Conservation (phyloP, 1,140 invertebrate species). For the Acyrthosiphon pisum region DNA sequence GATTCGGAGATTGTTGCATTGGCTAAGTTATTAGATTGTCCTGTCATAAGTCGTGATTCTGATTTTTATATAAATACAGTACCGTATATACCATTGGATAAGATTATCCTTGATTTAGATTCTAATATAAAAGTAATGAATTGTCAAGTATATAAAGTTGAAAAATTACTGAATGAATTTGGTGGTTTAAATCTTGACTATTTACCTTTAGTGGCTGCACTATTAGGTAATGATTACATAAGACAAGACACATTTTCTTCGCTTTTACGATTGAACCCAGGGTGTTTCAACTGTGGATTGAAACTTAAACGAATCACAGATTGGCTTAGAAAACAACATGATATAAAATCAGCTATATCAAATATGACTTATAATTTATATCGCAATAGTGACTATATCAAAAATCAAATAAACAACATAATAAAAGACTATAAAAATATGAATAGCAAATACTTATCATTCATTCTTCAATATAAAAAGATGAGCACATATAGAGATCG, state of each 20-base stretch:
- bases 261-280: constrained; percentile 71
- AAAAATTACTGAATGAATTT: constrained; percentile 73
- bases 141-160: constrained; percentile 76
- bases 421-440: constrained; percentile 59
- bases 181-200: constrained; percentile 63
- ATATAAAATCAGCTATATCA: constrained; percentile 71
- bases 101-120: constrained; percentile 65
- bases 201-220: constrained; percentile 75
- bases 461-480: constrained; percentile 52
- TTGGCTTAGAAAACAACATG: constrained; percentile 77
- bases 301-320: constrained; percentile 73
- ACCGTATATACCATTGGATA: constrained; percentile 79
- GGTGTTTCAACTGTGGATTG: constrained; percentile 68
- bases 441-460: constrained; percentile 53
- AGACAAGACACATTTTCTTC: constrained; percentile 75
- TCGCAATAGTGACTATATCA: neutral
- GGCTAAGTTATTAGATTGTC: constrained; percentile 75
- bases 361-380: constrained; percentile 63
- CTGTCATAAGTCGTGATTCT: constrained; percentile 87
- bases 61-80: constrained; percentile 90
- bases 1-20: constrained; percentile 83
- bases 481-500: constrained; percentile 56
- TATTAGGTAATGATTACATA: constrained; percentile 89
- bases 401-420: constrained; percentile 55
- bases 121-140: constrained; percentile 63